Evolutionary conservation across 2,113 vertebrate genomes (phyloP).

Genomic region (Trogon melanurus): DNA sequence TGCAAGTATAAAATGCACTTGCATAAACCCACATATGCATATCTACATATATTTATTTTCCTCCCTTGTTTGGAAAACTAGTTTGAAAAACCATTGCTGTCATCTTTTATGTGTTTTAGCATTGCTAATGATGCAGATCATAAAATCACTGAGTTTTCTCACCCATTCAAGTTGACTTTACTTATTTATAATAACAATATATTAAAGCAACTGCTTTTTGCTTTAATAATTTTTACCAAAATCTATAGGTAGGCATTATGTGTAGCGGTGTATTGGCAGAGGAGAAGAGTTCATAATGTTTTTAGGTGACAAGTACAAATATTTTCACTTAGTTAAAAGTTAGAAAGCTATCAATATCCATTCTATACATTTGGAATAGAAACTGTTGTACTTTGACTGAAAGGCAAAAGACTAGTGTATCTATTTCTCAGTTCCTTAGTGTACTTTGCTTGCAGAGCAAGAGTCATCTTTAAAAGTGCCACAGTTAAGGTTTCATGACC

Average conservation of each 20-base stretch:
- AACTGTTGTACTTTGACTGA: not conserved
- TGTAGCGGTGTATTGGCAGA: not conserved
- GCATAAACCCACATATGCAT: not conserved
- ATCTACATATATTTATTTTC: not conserved
- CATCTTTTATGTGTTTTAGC: not conserved
- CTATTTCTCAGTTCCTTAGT: not conserved
- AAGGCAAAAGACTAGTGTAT: not conserved
- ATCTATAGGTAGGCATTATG: not conserved
- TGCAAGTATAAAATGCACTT: not conserved
- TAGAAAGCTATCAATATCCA: not conserved
- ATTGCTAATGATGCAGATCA: not conserved
- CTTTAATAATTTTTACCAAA: not conserved
- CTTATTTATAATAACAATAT: not conserved
- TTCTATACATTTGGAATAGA: not conserved
- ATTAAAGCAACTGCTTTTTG: not conserved
- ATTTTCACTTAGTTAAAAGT: not conserved
- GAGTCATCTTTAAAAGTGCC: not conserved
- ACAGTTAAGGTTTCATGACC: not conserved
- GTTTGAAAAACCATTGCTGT: not conserved
- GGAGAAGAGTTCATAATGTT: not conserved
- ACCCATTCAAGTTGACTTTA: not conserved
- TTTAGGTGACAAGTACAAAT: not conserved
- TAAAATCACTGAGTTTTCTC: not conserved
- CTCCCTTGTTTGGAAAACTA: not conserved
- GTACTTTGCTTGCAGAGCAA: not conserved